These are phyloP conservation scores for Beris morrisii DNA, from an alignment of 2,888 invertebrate genomes.

Conservation along the genomic window DNA sequence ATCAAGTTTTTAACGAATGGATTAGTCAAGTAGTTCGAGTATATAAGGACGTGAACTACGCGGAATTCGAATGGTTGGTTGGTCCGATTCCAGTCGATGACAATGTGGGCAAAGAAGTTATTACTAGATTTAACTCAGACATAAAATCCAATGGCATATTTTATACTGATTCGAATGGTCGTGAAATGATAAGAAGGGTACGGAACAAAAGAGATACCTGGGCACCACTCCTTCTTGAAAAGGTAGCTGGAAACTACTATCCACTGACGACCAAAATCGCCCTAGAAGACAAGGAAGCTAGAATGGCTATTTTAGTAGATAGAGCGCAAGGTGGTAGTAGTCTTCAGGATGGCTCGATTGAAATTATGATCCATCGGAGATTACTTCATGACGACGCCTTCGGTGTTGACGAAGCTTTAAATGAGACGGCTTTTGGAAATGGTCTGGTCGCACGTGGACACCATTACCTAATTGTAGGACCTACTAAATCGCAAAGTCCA, in stretches of 20 bases:
- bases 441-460: slow-evolving; percentile 73
- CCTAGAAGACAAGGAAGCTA: slow-evolving; percentile 61
- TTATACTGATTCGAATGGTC: slow-evolving; percentile 92
- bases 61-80: slow-evolving; percentile 76
- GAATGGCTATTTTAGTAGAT: slow-evolving; percentile 64
- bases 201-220: slow-evolving; percentile 75
- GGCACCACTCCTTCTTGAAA: slow-evolving; percentile 67
- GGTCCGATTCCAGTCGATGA: slow-evolving; percentile 73
- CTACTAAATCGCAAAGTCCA: slow-evolving; percentile 43
- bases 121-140: slow-evolving; percentile 71
- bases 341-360: slow-evolving; percentile 72
- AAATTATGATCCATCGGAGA: slow-evolving; percentile 82
- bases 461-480: slow-evolving; percentile 62
- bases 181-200: slow-evolving; percentile 76
- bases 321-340: slow-evolving; percentile 82
- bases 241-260: slow-evolving; percentile 87
- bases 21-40: slow-evolving; percentile 72
- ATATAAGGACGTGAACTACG: slow-evolving; percentile 61
- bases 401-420: slow-evolving; percentile 88
- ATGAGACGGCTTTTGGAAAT: slow-evolving; percentile 72
- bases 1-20: slow-evolving; percentile 65
- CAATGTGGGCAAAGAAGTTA: slow-evolving; percentile 77
- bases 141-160: slow-evolving; percentile 69
- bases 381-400: slow-evolving; percentile 85
- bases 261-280: slow-evolving; percentile 84